Conservation (phyloP, 2,888 invertebrate genomes). For the Oligia fasciuncula region DNA sequence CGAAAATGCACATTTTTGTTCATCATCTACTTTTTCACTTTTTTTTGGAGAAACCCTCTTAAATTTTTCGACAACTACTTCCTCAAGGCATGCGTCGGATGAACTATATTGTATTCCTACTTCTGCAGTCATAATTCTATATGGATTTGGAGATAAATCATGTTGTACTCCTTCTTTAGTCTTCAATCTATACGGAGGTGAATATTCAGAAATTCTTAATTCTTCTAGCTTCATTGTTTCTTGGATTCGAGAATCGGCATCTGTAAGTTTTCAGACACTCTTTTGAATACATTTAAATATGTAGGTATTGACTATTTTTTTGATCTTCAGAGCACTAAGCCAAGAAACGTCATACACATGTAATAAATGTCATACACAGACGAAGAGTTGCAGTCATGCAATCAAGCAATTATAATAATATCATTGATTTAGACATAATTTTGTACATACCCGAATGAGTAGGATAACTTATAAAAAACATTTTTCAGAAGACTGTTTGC, state of each 20-base stretch:
- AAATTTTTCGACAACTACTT: slow-evolving; percentile 1
- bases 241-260: slow-evolving; percentile 1
- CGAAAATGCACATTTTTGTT: background rate
- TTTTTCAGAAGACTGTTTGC: background rate
- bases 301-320: background rate
- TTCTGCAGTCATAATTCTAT: too few relatives aligned
- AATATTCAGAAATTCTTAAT: slow-evolving; percentile 12
- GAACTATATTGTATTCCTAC: too few relatives aligned
- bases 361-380: too few relatives aligned
- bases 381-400: background rate
- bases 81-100: background rate
- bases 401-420: too few relatives aligned
- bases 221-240: slow-evolving; percentile 16
- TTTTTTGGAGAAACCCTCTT: background rate
- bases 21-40: background rate
- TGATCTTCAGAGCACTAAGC: background rate
- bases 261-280: slow-evolving; percentile 11
- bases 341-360: background rate
- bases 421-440: background rate
- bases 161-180: background rate
- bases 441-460: background rate
- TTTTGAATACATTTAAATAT: background rate
- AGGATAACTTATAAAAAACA: background rate
- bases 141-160: background rate
- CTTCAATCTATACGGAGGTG: background rate